Evolutionary conservation across 2,113 vertebrate genomes (phyloP), one percentile per base, ranked within the genome.

Genomic region (Noturus placidus): DNA sequence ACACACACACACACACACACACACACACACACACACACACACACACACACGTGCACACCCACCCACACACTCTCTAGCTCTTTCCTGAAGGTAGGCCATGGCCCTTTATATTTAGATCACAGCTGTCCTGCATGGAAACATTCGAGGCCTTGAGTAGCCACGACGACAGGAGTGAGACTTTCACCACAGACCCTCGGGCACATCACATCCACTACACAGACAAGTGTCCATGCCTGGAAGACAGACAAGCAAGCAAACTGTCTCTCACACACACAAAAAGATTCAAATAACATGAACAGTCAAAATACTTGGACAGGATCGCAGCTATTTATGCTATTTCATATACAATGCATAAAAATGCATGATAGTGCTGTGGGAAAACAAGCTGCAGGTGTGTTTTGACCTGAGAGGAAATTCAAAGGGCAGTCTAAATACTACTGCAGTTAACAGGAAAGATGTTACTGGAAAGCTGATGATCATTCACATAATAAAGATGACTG

Each of bases 81-180:
- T 93, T 94, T 95, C 93, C 94, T 95, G 92, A 94, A 94, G 91
- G 92, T 90, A 92, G 93, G 93, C 94, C 93, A 91, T 89, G 42
- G 84, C 85, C 70, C 82, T 79, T 88, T 94, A 95, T 94, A 94
- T 95, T 94, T 95, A 94, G 95, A 92, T 87, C 93, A 92, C 95
- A 94, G 94, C 93, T 95, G 94, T 93, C 90, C 90, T 65, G 72
- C 81, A 65, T 92, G 93, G 92, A 94, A 94, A 94, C 72, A 91
- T 89, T 82, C 88, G 92, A 93, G 91, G 94, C 88, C 92, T 89
- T n/a, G 27, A 86, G 85, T 7, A 86, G 83, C 88, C 89, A 91
- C 85, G 19, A 79, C 69, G 89, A 87, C 90, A 42, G n/a, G 85
- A 90, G 50, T 67, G 84, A 35, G 42, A 87, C 59, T 65, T 83